phyloP scores from a whole-genome alignment of 2,797 vertebrate genomes.

The Sebastes nivosus region DNA sequence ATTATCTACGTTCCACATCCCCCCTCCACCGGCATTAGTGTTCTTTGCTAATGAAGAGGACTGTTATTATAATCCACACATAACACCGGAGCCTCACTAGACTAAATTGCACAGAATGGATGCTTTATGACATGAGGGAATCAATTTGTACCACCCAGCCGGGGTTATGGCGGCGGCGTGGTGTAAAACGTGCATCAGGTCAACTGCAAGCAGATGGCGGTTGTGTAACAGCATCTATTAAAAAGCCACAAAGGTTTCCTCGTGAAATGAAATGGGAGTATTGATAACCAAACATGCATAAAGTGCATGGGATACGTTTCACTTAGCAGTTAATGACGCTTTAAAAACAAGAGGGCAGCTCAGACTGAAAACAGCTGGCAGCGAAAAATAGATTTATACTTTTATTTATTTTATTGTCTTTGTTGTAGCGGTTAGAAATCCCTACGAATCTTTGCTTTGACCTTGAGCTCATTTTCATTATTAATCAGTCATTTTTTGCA shows the following conservation, averaged over 20 bases:
- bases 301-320: constrained; percentile 37
- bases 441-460: not conserved
- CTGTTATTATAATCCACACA: constrained; percentile 48
- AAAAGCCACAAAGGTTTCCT: constrained; percentile 61
- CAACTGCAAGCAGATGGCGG: constrained; percentile 68
- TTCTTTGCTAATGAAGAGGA: constrained; percentile 57
- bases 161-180: constrained; percentile 17
- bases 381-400: not conserved
- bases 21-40: constrained; percentile 38
- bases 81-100: constrained; percentile 15
- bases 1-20: constrained; percentile 55
- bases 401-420: not conserved
- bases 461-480: constrained; percentile 21
- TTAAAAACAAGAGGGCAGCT: constrained; percentile 13
- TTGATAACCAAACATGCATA: constrained; percentile 50
- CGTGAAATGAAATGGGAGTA: constrained; percentile 50
- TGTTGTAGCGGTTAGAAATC: not conserved
- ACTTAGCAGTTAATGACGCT: constrained; percentile 54
- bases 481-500: not conserved
- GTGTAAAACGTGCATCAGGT: constrained; percentile 55
- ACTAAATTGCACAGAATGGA: constrained; percentile 46
- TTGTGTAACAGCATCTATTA: constrained; percentile 57
- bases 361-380: constrained; percentile 36
- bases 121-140: constrained; percentile 54
- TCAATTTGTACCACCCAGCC: constrained; percentile 45